Evolutionary conservation across 2,113 vertebrate species (phyloP), one percentile per base, ranked within the genome.

Genomic region (Oreochromis spilurus): DNA sequence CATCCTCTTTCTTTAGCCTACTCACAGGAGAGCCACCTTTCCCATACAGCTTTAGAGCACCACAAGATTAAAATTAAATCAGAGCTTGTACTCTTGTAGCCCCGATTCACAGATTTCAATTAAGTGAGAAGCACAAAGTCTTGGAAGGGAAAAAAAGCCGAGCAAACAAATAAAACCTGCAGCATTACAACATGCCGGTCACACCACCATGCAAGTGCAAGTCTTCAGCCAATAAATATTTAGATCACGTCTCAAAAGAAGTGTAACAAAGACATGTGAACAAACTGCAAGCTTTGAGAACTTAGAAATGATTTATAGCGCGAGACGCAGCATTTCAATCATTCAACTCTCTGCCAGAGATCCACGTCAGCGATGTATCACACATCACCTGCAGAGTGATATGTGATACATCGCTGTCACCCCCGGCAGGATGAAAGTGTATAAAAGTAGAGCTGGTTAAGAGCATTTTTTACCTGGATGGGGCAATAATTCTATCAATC

Each of bases 401-500:
- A 36, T n/a, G 11, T 14, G 13, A 72, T 45, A 0, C 14, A 26
- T 75, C 14, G 5, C 40, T 75, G 21, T 48, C 24, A 31, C 9
- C 16, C 7, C 6, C 0, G 1, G 43, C 43, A 50, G 24, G 14
- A 19, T 5, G 6, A 0, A 3, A 11, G 43, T 17, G 16, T 1
- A 31, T 19, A 75, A 29, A 75, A 48, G 24, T 29, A 29, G 1
- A 75, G 43, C 45, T 31, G 70, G 9, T 50, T 8, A 50, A 48
- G 9, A 19, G 70, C 12, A 1, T 48, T 0, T 50, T 50, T 75
- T 48, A 75, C 24, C 24, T 0, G 16, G 70, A 50, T 29, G 43
- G 21, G 16, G 14, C 43, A 75, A 48, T 75, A 50, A 50, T 12
- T 48, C 43, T 75, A 31, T 12, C 43, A 75, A 29, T 48, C 6